Evolutionary conservation across 1,140 invertebrate species (phyloP).

Genomic region (Pseudomyrmex pallidus): DNA sequence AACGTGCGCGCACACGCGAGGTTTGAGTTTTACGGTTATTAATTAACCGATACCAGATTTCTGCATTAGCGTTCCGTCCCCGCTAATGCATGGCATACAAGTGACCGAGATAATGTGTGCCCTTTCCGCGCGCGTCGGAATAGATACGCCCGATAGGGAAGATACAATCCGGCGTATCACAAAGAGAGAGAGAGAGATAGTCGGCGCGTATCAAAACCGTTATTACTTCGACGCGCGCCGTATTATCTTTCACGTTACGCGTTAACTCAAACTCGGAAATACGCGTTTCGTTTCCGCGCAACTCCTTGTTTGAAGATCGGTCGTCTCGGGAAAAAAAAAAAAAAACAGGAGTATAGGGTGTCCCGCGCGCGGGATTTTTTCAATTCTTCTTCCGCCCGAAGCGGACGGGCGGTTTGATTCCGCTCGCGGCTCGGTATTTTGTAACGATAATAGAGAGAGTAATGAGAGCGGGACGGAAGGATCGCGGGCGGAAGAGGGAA

Average conservation of each 20-base stretch:
- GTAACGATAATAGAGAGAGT: constrained; percentile 3
- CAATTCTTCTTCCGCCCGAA: constrained; percentile 5
- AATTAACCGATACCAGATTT: constrained; percentile 82
- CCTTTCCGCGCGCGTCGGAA: constrained; percentile 72
- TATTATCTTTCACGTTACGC: constrained; percentile 55
- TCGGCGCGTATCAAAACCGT: background rate
- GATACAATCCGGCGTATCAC: constrained; percentile 67
- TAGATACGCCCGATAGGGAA: constrained; percentile 70
- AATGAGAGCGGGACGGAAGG: background rate
- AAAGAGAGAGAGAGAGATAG: constrained; percentile 12
- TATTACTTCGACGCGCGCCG: constrained; percentile 38
- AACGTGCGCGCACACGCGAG: constrained; percentile 66
- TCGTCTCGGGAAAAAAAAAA: constrained; percentile 39
- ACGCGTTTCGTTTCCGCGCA: constrained; percentile 37
- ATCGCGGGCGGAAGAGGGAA: background rate
- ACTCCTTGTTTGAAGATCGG: constrained; percentile 45
- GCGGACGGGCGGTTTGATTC: background rate
- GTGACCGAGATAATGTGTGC: constrained; percentile 71
- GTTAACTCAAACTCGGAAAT: constrained; percentile 6
- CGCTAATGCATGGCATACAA: constrained; percentile 76
- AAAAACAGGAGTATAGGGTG: constrained; percentile 48
- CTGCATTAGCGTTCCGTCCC: constrained; percentile 80
- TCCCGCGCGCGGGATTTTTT: constrained; percentile 24
- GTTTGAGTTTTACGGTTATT: constrained; percentile 82
- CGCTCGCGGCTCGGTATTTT: background rate